phyloP scores from a whole-genome alignment of 23 tunicate genomes.

The Styela plicata region DNA sequence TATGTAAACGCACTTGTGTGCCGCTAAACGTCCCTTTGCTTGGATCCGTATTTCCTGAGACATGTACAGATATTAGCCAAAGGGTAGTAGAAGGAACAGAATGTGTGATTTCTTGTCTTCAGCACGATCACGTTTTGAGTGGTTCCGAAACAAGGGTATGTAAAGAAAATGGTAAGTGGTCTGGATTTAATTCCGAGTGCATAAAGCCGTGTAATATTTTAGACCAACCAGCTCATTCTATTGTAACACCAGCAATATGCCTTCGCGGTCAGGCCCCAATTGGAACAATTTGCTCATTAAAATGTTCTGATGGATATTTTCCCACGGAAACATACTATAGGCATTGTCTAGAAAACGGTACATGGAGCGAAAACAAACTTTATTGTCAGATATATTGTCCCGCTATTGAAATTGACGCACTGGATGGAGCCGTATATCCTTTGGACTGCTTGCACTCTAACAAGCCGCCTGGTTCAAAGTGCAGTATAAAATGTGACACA shows the following conservation, averaged over 20 bases:
- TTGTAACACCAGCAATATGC: constrained; percentile 40
- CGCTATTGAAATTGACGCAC: background rate
- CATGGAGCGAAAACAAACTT: constrained; percentile 42
- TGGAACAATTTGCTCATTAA: constrained; percentile 46
- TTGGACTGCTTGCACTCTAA: constrained; percentile 14
- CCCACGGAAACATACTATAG: constrained; percentile 29
- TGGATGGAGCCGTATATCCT: constrained; percentile 34
- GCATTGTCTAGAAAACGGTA: constrained; percentile 51
- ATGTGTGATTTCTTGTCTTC: constrained; percentile 38
- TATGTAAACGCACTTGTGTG: constrained; percentile 43
- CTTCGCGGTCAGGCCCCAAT: constrained; percentile 10
- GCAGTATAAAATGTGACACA: constrained; percentile 40
- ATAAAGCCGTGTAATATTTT: constrained; percentile 57
- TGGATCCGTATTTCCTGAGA: constrained; percentile 36
- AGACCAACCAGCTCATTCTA: constrained; percentile 14
- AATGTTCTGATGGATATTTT: constrained; percentile 20
- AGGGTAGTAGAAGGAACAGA: constrained; percentile 33
- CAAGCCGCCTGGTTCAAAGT: constrained; percentile 28
- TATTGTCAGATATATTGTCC: constrained; percentile 49
- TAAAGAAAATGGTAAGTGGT: constrained; percentile 41
- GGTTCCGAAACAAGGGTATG: constrained; percentile 30
- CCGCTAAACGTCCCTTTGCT: constrained; percentile 27
- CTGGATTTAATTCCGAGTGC: constrained; percentile 33
- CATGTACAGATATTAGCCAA: constrained; percentile 20
- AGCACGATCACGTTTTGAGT: constrained; percentile 37